Percentiles rank a stretch among this genome's conserved stretches.
phyloP scores from a whole-genome alignment of 2,113 vertebrate genomes.

The Rhinogobius similis region DNA sequence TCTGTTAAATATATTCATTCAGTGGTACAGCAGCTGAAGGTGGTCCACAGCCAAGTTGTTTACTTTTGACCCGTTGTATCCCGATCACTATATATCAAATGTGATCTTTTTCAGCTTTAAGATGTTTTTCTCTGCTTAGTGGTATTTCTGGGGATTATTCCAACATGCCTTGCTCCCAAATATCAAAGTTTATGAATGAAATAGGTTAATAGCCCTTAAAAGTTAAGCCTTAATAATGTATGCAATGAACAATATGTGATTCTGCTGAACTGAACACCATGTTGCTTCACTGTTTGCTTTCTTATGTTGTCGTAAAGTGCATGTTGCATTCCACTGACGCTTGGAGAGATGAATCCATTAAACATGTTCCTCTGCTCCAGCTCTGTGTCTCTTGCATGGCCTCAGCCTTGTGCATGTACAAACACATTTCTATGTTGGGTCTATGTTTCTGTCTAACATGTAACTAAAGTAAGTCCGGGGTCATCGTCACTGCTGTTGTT shows the following conservation, averaged over 20 bases:
- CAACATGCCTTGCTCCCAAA: neutral
- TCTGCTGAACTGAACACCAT: slow-evolving; percentile 53
- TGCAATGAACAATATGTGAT: slow-evolving; percentile 32
- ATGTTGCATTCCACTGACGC: slow-evolving; percentile 34
- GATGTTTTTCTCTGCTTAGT: neutral
- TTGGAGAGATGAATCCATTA: slow-evolving; percentile 24
- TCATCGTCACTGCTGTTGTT: slow-evolving; percentile 44
- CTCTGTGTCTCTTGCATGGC: slow-evolving; percentile 57
- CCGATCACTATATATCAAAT: neutral
- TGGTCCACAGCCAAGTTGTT: no score
- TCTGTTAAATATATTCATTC: no score
- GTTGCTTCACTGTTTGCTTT: slow-evolving; percentile 54
- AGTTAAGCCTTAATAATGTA: slow-evolving; percentile 19
- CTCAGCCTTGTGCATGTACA: slow-evolving; percentile 52
- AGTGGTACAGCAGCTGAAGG: neutral
- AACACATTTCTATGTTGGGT: slow-evolving; percentile 55
- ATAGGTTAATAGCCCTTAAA: neutral
- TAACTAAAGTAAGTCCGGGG: slow-evolving; percentile 53
- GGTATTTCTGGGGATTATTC: neutral
- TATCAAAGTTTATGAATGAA: neutral
- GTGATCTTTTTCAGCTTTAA: neutral
- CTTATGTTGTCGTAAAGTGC: slow-evolving; percentile 38
- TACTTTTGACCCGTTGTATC: no score
- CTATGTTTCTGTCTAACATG: slow-evolving; percentile 61
- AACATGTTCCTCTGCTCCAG: slow-evolving; percentile 35